phyloP scores from a whole-genome alignment of 2,888 invertebrate species.

The Aleiodes leptofemur region DNA sequence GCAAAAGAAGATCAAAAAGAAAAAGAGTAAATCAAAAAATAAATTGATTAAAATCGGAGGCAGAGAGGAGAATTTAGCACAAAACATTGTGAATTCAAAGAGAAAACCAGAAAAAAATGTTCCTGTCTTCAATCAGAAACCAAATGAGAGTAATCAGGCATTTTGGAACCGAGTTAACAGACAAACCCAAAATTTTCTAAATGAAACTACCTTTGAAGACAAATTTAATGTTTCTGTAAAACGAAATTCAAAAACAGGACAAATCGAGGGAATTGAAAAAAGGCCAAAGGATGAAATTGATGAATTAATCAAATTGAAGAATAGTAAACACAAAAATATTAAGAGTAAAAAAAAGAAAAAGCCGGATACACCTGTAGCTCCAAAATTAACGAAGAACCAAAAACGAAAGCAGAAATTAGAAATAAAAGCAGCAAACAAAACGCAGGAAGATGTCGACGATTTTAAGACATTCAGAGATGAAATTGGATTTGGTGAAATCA shows the following conservation, averaged over 20 bases:
- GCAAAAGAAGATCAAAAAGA: slow-evolving; percentile 70
- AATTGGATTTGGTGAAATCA: slow-evolving; percentile 85
- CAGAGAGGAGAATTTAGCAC: slow-evolving; percentile 28
- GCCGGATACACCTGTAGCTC: slow-evolving; percentile 36
- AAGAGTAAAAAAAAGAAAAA: slow-evolving; percentile 65
- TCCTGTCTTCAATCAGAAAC: slow-evolving; percentile 78
- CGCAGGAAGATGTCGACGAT: slow-evolving; percentile 73
- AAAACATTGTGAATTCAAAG: slow-evolving; percentile 56
- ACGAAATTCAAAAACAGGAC: slow-evolving; percentile 77
- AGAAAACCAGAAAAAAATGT: slow-evolving; percentile 76
- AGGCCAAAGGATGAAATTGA: slow-evolving; percentile 77
- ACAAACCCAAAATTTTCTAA: slow-evolving; percentile 80
- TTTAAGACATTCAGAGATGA: slow-evolving; percentile 78
- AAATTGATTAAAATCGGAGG: slow-evolving; percentile 66
- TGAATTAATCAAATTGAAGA: slow-evolving; percentile 74
- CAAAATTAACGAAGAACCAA: slow-evolving; percentile 77
- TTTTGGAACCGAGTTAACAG: slow-evolving; percentile 82
- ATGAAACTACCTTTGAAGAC: slow-evolving; percentile 80
- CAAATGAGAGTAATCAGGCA: slow-evolving; percentile 80
- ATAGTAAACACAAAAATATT: slow-evolving; percentile 69
- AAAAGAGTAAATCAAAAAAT: slow-evolving; percentile 65
- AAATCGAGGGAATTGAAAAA: slow-evolving; percentile 75
- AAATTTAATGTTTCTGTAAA: slow-evolving; percentile 80
- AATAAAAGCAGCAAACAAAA: slow-evolving; percentile 75
- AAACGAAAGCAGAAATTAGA: slow-evolving; percentile 77